phyloP scores from a whole-genome alignment of 2,113 vertebrate species.

The Melanocharis versteri region DNA sequence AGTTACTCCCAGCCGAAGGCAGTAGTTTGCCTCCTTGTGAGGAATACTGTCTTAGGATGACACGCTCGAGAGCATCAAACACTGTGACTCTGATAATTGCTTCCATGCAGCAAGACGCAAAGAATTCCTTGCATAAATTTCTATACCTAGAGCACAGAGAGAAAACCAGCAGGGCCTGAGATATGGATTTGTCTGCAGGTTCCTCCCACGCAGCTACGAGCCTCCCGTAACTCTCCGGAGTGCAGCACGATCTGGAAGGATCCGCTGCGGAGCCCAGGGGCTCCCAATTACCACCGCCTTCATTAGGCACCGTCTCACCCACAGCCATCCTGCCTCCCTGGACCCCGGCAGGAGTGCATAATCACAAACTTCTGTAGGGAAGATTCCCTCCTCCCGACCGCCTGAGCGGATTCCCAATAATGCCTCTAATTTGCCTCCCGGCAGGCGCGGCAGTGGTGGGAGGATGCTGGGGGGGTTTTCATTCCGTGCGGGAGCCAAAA shows the following conservation, averaged over 20 bases:
- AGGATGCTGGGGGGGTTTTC: background rate
- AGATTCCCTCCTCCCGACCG: background rate
- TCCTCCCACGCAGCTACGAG: background rate
- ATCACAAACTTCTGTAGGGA: background rate
- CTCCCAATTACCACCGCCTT: constrained; percentile 18
- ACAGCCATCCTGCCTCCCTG: background rate
- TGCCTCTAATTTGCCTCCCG: background rate
- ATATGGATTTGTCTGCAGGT: background rate
- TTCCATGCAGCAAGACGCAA: background rate
- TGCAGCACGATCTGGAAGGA: background rate
- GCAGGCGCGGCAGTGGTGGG: background rate
- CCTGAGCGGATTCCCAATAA: background rate
- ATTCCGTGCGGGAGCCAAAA: accelerated
- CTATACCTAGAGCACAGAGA: background rate
- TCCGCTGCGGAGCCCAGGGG: background rate
- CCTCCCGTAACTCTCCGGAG: background rate
- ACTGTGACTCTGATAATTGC: background rate
- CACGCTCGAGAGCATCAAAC: background rate
- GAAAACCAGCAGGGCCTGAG: background rate
- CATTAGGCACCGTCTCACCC: background rate
- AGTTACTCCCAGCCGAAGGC: background rate
- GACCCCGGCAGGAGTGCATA: background rate
- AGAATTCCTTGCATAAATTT: background rate
- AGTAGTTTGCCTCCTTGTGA: background rate
- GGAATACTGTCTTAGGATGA: background rate